A percentile compares a stretch with the other conserved stretches of the same genome.
Evolutionary conservation across 2,113 vertebrate genomes (phyloP).

Genomic region (Chrysochloris asiatica): DNA sequence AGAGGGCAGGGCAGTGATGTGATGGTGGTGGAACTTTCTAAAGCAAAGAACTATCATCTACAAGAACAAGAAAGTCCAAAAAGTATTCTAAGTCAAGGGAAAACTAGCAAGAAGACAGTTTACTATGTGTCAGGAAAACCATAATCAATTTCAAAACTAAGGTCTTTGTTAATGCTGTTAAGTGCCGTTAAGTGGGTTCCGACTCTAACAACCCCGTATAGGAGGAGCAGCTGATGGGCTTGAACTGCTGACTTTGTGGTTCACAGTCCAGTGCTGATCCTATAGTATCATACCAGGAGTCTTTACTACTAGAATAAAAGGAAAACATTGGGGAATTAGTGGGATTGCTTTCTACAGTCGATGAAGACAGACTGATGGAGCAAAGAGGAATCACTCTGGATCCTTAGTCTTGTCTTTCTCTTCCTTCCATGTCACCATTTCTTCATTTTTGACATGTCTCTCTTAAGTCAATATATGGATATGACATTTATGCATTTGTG

Average conservation of each 20-base stretch:
- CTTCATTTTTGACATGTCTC: not conserved
- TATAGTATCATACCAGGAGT: not conserved
- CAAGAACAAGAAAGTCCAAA: not conserved
- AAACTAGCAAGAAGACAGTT: not conserved
- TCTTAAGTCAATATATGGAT: not conserved
- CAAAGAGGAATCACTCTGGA: not conserved
- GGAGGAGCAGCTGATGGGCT: too few species aligned
- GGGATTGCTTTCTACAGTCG: not conserved
- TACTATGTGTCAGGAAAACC: constrained; percentile 13
- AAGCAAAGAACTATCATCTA: not conserved
- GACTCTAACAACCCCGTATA: too few species aligned
- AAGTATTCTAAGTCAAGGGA: not conserved
- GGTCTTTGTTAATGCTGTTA: too few species aligned
- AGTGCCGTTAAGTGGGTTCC: too few species aligned
- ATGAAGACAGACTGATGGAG: not conserved
- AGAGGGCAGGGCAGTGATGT: too few species aligned
- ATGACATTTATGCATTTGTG: not conserved
- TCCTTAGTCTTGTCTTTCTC: not conserved
- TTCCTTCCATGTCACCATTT: not conserved
- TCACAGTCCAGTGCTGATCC: too few species aligned
- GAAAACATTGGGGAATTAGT: not conserved
- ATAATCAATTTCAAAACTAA: not conserved
- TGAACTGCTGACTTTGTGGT: too few species aligned
- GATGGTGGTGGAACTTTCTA: not conserved
- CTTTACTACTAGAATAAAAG: not conserved